phyloP scores from a whole-genome alignment of 2,888 invertebrate genomes.

The Hypselothyrea guttata region DNA sequence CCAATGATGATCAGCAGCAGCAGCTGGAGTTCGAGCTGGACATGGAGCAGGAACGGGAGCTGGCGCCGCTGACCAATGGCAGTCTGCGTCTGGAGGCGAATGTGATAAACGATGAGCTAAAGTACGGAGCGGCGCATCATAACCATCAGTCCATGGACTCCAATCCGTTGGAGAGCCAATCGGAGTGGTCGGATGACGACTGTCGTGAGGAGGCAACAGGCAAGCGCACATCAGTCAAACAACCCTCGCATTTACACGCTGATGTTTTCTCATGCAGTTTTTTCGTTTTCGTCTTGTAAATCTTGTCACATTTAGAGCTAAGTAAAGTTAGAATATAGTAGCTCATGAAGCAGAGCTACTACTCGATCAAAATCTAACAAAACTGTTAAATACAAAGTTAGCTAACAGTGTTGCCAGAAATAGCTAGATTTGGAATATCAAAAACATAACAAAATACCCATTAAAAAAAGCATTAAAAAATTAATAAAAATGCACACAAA shows the following conservation, averaged over 20 bases:
- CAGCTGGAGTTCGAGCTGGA: slow-evolving; percentile 50
- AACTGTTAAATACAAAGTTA: no score
- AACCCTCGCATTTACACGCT: background rate
- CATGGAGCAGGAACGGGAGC: slow-evolving; percentile 49
- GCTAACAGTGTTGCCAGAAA: no score
- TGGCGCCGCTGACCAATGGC: slow-evolving; percentile 44
- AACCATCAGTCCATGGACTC: slow-evolving; percentile 82
- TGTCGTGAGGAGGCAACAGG: slow-evolving; percentile 86
- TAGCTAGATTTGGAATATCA: no score
- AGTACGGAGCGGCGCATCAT: slow-evolving; percentile 82
- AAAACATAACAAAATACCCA: no score
- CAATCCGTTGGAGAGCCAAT: slow-evolving; percentile 87
- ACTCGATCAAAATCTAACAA: no score
- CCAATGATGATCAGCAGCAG: slow-evolving; percentile 40
- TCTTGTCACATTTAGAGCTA: no score
- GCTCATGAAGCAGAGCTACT: no score
- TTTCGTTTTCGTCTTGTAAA: no score
- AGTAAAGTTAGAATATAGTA: no score
- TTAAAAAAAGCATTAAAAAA: no score
- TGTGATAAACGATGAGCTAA: slow-evolving; percentile 83
- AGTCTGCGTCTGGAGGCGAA: slow-evolving; percentile 75
- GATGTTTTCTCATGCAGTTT: no score
- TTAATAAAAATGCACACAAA: no score
- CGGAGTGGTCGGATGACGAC: slow-evolving; percentile 90
- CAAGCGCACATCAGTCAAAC: slow-evolving; percentile 39